Evolutionary conservation across 1,140 invertebrate species (phyloP), one percentile per base, ranked within the genome.

Genomic region (Drosophila nikananu): DNA sequence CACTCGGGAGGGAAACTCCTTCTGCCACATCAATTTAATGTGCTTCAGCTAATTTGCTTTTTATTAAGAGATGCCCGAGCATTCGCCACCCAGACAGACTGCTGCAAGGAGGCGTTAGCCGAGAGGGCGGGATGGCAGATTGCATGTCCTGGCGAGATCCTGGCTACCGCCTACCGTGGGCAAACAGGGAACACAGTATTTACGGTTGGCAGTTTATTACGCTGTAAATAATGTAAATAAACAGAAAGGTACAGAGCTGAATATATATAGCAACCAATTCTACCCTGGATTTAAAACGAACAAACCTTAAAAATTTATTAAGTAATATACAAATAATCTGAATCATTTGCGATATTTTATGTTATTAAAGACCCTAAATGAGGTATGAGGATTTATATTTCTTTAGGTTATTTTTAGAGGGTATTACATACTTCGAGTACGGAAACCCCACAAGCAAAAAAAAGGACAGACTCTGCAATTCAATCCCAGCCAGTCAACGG

Each of bases 1-100:
- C 19, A 8, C 19, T 19, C 17, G 48, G n/a, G n/a, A n/a, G 63
- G n/a, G 41, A 32, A 19, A 19, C 66, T 60, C 46, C 44, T 57
- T 48, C 60, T 74, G 71, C 63, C 60, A 79, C 80, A 87, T 83
- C 67, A 86, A 68, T 62, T 89, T 90, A 81, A 89, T 90, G 86
- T 75, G 81, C 81, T 76, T 62, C 59, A 76, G 86, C 86, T 84
- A 90, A 89, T 89, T 89, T 90, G 61, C 52, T 84, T 89, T 89
- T 89, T 89, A 89, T 90, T 90, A 84, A 78, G 68, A 74, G 64
- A 71, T 79, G 60, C 77, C 67, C 54, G 42, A 54, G 51, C 51
- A 39, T 44, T 70, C 66, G 46, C 57, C 64, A 21, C 13, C 27
- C 68, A 62, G 57, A 48, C 49, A 58, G 37, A 72, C 61, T 46